Conservation (phyloP, 2,888 invertebrate genomes). For the Acrobasis consociella region DNA sequence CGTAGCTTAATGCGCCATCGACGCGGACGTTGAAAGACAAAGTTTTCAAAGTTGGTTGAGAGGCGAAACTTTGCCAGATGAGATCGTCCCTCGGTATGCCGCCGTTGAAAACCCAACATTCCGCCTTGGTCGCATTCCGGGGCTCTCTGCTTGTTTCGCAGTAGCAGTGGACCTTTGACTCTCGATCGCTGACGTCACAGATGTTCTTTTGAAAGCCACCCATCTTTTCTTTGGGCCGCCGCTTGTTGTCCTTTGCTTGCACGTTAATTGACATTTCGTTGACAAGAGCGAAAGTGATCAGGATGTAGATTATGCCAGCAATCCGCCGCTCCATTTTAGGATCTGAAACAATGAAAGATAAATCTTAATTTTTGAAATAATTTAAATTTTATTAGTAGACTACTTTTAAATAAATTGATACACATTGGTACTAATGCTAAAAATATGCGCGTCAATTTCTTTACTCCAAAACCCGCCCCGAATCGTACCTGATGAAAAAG, state of each 20-base stretch:
- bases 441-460: no score
- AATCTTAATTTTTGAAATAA: slow-evolving; percentile 31
- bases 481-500: no score
- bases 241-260: slow-evolving; percentile 72
- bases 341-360: slow-evolving; percentile 72
- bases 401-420: no score
- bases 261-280: slow-evolving; percentile 77
- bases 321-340: slow-evolving; percentile 68
- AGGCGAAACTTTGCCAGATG: slow-evolving; percentile 89
- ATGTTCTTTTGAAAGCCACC: slow-evolving; percentile 81
- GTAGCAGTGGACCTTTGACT: slow-evolving; percentile 85
- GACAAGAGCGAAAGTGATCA: slow-evolving; percentile 71
- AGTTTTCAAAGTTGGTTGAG: slow-evolving; percentile 87
- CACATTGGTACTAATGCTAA: no score
- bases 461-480: no score
- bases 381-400: no score
- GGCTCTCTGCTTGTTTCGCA: slow-evolving; percentile 83
- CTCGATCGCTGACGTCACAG: slow-evolving; percentile 80
- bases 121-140: slow-evolving; percentile 86
- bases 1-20: slow-evolving; percentile 86
- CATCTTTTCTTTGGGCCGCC: slow-evolving; percentile 71
- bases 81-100: slow-evolving; percentile 86
- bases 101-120: slow-evolving; percentile 89
- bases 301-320: slow-evolving; percentile 67
- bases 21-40: slow-evolving; percentile 88